Percentiles rank a stretch among this genome's conserved stretches.
phyloP scores from a whole-genome alignment of 2,797 vertebrate genomes.

The Silurus aristotelis region DNA sequence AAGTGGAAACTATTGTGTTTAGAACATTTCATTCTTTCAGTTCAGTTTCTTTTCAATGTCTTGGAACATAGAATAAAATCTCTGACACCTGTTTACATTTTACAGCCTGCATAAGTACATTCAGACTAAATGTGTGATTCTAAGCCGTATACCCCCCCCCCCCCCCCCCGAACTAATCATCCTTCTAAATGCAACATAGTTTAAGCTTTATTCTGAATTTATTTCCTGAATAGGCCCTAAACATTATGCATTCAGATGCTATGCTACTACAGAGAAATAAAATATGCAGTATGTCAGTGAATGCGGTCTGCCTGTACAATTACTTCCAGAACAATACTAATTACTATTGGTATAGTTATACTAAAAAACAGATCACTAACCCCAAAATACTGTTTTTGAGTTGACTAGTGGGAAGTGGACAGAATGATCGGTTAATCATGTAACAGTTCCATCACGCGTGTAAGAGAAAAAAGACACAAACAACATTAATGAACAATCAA shows the following conservation, averaged over 20 bases:
- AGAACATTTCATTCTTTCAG: background rate
- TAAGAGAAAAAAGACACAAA: slow-evolving; percentile 14
- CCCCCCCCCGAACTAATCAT: background rate
- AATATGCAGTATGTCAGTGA: slow-evolving; percentile 6
- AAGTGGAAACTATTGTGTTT: background rate
- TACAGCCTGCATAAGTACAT: background rate
- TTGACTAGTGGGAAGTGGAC: slow-evolving; percentile 12
- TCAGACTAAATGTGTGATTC: slow-evolving; percentile 5
- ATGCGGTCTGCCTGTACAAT: background rate
- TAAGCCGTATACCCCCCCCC: background rate
- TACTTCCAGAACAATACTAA: background rate
- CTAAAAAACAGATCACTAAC: slow-evolving; percentile 15
- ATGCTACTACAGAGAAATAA: background rate
- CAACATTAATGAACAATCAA: slow-evolving; percentile 23
- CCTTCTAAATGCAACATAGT: background rate
- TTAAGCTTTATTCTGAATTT: slow-evolving; percentile 1
- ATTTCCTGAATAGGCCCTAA: background rate
- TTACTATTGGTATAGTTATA: background rate
- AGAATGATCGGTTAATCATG: slow-evolving; percentile 27
- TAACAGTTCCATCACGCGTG: slow-evolving; percentile 8
- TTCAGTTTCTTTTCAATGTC: background rate
- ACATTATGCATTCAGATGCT: background rate
- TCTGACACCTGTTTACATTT: background rate
- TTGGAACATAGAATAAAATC: slow-evolving; percentile 14
- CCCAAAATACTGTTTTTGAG: background rate